Evolutionary conservation across 2,888 invertebrate genomes (phyloP).

Genomic region (Blomia tropicalis): DNA sequence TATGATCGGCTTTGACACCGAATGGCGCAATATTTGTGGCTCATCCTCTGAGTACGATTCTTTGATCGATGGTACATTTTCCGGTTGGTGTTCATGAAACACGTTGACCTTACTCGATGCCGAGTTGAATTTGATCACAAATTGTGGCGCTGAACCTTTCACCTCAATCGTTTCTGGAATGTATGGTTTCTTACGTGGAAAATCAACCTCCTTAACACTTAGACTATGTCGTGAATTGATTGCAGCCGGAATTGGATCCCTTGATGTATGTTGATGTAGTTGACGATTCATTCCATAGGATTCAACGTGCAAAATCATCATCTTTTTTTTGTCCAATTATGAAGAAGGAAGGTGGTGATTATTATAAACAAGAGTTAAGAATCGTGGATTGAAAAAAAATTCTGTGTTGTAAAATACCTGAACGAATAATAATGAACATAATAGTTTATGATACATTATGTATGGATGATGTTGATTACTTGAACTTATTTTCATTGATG

Average conservation of each 20-base stretch:
- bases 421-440: too few relatives aligned
- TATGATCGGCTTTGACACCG: background rate
- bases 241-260: slow-evolving; percentile 6
- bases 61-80: background rate
- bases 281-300: too few relatives aligned
- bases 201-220: background rate
- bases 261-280: too few relatives aligned
- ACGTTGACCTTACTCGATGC: slow-evolving; percentile 15
- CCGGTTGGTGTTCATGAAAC: slow-evolving; percentile 14
- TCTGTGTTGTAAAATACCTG: too few relatives aligned
- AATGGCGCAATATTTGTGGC: slow-evolving; percentile 12
- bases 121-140: slow-evolving; percentile 16
- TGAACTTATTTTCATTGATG: too few relatives aligned
- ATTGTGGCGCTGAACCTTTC: background rate
- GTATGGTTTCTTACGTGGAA: background rate
- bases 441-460: too few relatives aligned
- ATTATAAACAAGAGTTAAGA: too few relatives aligned
- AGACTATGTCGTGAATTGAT: background rate
- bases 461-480: too few relatives aligned
- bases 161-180: slow-evolving; percentile 1
- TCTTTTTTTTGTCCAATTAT: too few relatives aligned
- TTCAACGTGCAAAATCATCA: too few relatives aligned
- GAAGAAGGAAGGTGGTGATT: too few relatives aligned
- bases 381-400: too few relatives aligned
- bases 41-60: slow-evolving; percentile 9